Conservation (phyloP, 2,888 invertebrate genomes). For the Busseola fusca region DNA sequence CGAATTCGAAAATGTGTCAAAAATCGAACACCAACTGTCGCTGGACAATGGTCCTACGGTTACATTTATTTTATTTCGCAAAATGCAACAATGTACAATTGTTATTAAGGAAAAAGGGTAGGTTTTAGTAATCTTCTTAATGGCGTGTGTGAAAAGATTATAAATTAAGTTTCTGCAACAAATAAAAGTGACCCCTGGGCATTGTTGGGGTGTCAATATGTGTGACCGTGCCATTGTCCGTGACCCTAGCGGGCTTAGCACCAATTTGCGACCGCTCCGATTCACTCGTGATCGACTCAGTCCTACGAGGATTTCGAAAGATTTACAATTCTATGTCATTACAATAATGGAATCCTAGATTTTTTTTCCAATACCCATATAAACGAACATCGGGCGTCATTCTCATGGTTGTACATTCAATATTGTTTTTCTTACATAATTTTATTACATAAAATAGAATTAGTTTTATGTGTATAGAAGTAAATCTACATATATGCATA, state of each 20-base stretch:
- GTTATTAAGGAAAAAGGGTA: conserved; percentile 88
- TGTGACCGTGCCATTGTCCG: conserved; percentile 87
- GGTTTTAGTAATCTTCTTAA: conserved; percentile 89
- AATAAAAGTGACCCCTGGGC: conserved; percentile 89
- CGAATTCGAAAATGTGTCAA: conserved; percentile 86
- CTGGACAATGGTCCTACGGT: conserved; percentile 80
- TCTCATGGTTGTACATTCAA: conserved; percentile 17
- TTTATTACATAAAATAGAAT: not conserved
- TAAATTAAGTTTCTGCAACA: conserved; percentile 89
- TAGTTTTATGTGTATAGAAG: conserved; percentile 16
- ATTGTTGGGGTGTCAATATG: conserved; percentile 89
- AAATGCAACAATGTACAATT: conserved; percentile 88
- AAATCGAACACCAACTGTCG: conserved; percentile 81
- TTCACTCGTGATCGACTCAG: conserved; percentile 80
- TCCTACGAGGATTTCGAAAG: conserved; percentile 71
- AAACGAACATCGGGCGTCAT: conserved; percentile 19
- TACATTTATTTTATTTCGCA: conserved; percentile 84
- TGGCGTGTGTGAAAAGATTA: conserved; percentile 89
- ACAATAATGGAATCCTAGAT: conserved; percentile 68
- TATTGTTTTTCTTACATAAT: conserved; percentile 19
- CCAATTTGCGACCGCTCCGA: conserved; percentile 84
- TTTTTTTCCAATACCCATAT: conserved; percentile 39
- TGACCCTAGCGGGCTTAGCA: conserved; percentile 85
- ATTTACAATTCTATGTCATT: conserved; percentile 73
- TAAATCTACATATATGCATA: not conserved